These are phyloP conservation scores for Psittacula cyanocephala DNA, from an alignment of 2,113 vertebrate species.

Conservation along the genomic window DNA sequence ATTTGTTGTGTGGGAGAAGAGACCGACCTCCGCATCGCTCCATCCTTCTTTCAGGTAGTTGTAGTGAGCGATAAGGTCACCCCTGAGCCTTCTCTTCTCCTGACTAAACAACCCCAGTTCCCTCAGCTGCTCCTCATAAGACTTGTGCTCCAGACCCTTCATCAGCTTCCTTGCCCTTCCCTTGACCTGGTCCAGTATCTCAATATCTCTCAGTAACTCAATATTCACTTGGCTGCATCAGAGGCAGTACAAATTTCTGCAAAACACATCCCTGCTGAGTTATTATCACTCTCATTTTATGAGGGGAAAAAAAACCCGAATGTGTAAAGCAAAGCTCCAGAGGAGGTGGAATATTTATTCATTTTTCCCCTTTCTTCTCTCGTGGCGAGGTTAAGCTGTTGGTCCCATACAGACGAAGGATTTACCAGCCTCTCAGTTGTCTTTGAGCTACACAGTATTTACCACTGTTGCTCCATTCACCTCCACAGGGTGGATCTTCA, in stretches of 20 bases:
- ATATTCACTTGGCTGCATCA: background rate
- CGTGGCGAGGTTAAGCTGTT: accelerated
- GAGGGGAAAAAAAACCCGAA: accelerated
- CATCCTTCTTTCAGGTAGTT: background rate
- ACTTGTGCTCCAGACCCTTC: background rate
- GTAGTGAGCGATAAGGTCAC: background rate
- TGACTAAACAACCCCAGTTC: background rate
- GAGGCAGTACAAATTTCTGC: background rate
- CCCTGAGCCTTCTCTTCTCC: background rate
- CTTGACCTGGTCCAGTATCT: background rate
- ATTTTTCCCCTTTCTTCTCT: background rate
- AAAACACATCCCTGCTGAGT: background rate
- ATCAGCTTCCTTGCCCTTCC: background rate
- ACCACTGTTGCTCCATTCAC: background rate
- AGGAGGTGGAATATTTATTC: background rate
- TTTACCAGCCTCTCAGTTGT: background rate
- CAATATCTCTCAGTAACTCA: background rate
- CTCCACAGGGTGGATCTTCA: background rate
- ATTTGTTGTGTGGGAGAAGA: background rate
- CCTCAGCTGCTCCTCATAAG: background rate
- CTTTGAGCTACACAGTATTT: background rate
- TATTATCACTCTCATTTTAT: background rate
- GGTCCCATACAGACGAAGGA: background rate
- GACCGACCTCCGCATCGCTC: background rate
- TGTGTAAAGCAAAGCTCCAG: accelerated